These are phyloP conservation scores for Hippoglossus hippoglossus DNA, from an alignment of 2,797 vertebrate species.

Conservation along the genomic window DNA sequence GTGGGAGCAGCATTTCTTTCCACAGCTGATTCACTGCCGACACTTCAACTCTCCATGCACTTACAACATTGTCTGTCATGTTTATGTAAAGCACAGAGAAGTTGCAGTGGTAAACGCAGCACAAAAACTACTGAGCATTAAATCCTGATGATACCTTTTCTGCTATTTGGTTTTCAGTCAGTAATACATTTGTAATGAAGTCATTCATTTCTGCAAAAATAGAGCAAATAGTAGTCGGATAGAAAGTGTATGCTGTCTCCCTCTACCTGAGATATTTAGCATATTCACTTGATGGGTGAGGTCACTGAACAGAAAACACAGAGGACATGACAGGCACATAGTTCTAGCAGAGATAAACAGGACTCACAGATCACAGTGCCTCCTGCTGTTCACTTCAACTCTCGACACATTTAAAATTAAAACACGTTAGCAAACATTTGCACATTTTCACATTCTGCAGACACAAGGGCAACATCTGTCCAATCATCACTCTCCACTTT, in stretches of 20 bases:
- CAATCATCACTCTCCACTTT: too few species aligned
- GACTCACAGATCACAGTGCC: too few species aligned
- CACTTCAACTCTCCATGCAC: constrained; percentile 26
- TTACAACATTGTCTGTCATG: constrained; percentile 16
- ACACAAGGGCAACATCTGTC: too few species aligned
- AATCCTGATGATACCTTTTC: background rate
- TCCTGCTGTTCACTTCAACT: too few species aligned
- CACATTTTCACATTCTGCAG: too few species aligned
- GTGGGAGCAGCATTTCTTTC: constrained; percentile 31
- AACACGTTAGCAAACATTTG: too few species aligned
- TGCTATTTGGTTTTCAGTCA: too few species aligned
- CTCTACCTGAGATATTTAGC: background rate
- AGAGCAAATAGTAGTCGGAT: background rate
- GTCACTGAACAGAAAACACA: background rate
- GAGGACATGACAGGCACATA: background rate
- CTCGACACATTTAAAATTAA: too few species aligned
- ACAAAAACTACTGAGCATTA: background rate
- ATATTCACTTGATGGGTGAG: background rate
- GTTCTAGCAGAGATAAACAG: too few species aligned
- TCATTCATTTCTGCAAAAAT: background rate
- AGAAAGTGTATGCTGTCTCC: background rate
- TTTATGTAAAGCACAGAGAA: constrained; percentile 27
- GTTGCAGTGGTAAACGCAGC: background rate
- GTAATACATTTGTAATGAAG: background rate
- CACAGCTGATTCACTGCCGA: constrained; percentile 14